These are phyloP conservation scores for Axea sp. DNA, from an alignment of 2,888 invertebrate genomes.

Conservation along the genomic window DNA sequence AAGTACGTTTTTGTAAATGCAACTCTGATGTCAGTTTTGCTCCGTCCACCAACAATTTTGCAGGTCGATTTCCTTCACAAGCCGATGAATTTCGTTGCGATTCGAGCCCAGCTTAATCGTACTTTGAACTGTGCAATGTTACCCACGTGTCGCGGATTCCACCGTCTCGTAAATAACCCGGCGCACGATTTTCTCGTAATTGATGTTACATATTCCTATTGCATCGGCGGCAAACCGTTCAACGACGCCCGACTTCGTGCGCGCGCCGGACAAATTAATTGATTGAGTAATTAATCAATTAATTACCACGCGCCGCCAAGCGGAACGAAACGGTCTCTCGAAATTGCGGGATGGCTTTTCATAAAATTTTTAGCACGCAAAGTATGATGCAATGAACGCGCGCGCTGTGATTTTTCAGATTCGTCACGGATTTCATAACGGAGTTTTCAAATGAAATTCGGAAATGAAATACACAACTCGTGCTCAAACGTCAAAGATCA, in stretches of 20 bases:
- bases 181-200: slow-evolving; percentile 57
- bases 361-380: not conserved
- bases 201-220: slow-evolving; percentile 60
- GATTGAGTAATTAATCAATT: slow-evolving; percentile 61
- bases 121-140: slow-evolving; percentile 22
- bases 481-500: too few relatives aligned
- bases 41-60: too few relatives aligned
- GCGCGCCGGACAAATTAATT: slow-evolving; percentile 58
- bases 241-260: slow-evolving; percentile 42
- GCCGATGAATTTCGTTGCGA: not conserved
- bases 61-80: too few relatives aligned
- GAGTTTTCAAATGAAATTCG: too few relatives aligned
- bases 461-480: too few relatives aligned
- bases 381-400: too few relatives aligned
- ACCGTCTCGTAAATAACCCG: slow-evolving; percentile 44
- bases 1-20: too few relatives aligned
- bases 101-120: slow-evolving; percentile 5
- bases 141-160: slow-evolving; percentile 15
- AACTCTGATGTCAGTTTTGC: too few relatives aligned
- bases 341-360: not conserved
- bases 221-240: slow-evolving; percentile 41
- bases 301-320: slow-evolving; percentile 49
- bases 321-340: slow-evolving; percentile 24
- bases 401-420: too few relatives aligned
- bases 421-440: too few relatives aligned